These are phyloP conservation scores for Yasuhikotakia modesta DNA, from an alignment of 2,797 vertebrate genomes.

Conservation along the genomic window DNA sequence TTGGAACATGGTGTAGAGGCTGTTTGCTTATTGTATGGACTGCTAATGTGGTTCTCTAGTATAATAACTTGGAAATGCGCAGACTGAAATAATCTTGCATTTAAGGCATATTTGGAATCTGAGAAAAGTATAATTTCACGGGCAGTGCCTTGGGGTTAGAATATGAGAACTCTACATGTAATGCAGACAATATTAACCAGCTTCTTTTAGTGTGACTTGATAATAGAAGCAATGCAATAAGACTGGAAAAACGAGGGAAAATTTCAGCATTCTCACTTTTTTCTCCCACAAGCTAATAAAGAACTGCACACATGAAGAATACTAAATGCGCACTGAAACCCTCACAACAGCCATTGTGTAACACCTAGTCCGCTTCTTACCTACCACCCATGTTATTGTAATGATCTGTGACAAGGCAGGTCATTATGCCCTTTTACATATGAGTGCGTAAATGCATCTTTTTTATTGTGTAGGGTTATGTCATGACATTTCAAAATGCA, in stretches of 20 bases:
- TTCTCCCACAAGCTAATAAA: conserved; percentile 30
- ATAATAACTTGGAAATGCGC: conserved; percentile 54
- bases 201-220: conserved; percentile 41
- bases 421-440: conserved; percentile 42
- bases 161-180: conserved; percentile 47
- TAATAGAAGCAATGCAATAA: conserved; percentile 26
- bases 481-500: conserved; percentile 31
- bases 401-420: conserved; percentile 38
- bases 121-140: conserved; percentile 37
- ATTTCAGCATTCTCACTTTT: conserved; percentile 24
- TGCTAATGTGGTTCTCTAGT: conserved; percentile 57
- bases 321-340: conserved; percentile 28
- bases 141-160: conserved; percentile 48
- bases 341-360: neutral
- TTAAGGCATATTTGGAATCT: conserved; percentile 46
- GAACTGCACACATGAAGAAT: conserved; percentile 20
- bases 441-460: conserved; percentile 28
- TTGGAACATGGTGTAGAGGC: conserved; percentile 59
- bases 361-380: conserved; percentile 26
- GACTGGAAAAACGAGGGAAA: conserved; percentile 34
- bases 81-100: conserved; percentile 53
- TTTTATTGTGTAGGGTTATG: conserved; percentile 27
- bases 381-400: conserved; percentile 8
- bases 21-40: conserved; percentile 52
- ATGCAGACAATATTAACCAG: conserved; percentile 46